Percentiles rank a stretch among this genome's conserved stretches.
phyloP scores from a whole-genome alignment of 2,888 invertebrate species.

The Syrista parreyssii region DNA sequence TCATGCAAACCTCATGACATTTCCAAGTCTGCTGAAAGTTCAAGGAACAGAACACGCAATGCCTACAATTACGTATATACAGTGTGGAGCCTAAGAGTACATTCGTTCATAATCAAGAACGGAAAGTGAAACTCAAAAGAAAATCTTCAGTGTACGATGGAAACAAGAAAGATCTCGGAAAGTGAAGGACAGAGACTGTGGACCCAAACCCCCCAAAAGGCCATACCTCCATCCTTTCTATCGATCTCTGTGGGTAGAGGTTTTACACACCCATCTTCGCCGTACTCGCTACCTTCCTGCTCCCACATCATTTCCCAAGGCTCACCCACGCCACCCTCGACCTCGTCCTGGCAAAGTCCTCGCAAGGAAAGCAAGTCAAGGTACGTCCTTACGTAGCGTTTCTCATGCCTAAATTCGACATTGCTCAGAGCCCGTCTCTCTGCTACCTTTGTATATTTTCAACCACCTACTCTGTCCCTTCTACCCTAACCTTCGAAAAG shows the following conservation, averaged over 20 bases:
- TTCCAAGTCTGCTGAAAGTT: too few relatives aligned
- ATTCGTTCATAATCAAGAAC: too few relatives aligned
- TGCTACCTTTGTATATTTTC: neutral
- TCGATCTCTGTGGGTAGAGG: conserved; percentile 62
- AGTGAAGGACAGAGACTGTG: too few relatives aligned
- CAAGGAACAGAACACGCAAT: too few relatives aligned
- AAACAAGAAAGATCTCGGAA: too few relatives aligned
- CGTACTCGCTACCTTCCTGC: conserved; percentile 26
- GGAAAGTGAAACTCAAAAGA: too few relatives aligned
- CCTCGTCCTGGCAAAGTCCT: conserved; percentile 38
- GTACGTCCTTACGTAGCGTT: conserved; percentile 26
- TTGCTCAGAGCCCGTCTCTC: neutral
- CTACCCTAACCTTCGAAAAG: too few relatives aligned
- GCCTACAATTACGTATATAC: too few relatives aligned
- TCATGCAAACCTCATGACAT: too few relatives aligned
- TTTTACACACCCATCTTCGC: conserved; percentile 55
- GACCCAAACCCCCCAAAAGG: conserved; percentile 18
- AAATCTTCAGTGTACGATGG: too few relatives aligned
- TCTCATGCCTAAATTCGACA: neutral
- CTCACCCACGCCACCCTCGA: conserved; percentile 14
- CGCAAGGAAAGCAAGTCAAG: conserved; percentile 36
- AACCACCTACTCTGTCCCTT: neutral
- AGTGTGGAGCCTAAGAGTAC: too few relatives aligned
- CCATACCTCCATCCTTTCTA: conserved; percentile 62
- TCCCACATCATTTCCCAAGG: conserved; percentile 19